A percentile compares a stretch with the other conserved stretches of the same genome.
Evolutionary conservation across 1,140 invertebrate genomes (phyloP).

Genomic region (Bombyx mori): ASM3026992v2 NC_085134.1:4344001-4344500

Average conservation of each 20-base stretch:
- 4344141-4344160: not conserved
- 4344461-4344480: no score
- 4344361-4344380: constrained; percentile 52
- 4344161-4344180: not conserved
- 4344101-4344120: not conserved
- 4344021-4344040: no score
- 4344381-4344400: not conserved
- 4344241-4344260: constrained; percentile 28
- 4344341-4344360: constrained; percentile 54
- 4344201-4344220: constrained; percentile 5
- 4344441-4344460: no score
- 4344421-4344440: not conserved
- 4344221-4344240: constrained; percentile 17
- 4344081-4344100: no score
- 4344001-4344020: no score
- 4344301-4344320: constrained; percentile 55
- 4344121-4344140: not conserved
- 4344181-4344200: not conserved
- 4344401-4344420: not conserved
- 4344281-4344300: constrained; percentile 55
- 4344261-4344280: constrained; percentile 52
- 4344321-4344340: constrained; percentile 43
- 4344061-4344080: no score
- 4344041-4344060: no score
- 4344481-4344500: no score